Evolutionary conservation across 2,797 vertebrate species (phyloP), one percentile per base, ranked within the genome.

Genomic region (Threskiornis aethiopicus): DNA sequence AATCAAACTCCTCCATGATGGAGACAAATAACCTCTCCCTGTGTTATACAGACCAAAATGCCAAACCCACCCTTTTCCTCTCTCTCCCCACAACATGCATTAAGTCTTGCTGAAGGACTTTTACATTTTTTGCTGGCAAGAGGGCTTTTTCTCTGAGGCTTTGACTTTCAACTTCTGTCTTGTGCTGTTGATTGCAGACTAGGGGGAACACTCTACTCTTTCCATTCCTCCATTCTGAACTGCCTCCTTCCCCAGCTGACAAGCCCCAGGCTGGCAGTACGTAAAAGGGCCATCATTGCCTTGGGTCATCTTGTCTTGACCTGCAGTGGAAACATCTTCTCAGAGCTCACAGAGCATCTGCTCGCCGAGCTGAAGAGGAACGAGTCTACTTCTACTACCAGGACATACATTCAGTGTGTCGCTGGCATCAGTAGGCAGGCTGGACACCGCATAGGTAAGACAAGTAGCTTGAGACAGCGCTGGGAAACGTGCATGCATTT

Each of bases 391-490:
- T 98, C 99, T 0, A 97, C 98, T 69, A 98, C 98, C 7, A 98
- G 99, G 80, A 99, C 99, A 0, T 99, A 99, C 96, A 99, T 99
- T 96, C 99, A 99, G 94, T 99, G 99, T 90, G 91, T 99, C 12
- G 99, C 99, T 37, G 98, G 99, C 41, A 97, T 99, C 76, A 99
- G 99, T 87, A 98, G 99, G 54, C 99, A 99, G 97, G 99, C 99
- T 5, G 99, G 99, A 65, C 99, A 99, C 97, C 98, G 99, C 96
- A 97, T 99, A 16, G 99, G 99, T 99, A 96, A 98, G 98, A 41
- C 11, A 5, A 51, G 55, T 47, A 54, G 71, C 59, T 67, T 69
- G 71, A 64, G 67, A 19, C 28, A 37, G 4, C 2, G 0, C 64
- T 79, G 51, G 70, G 61, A 71, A 42, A 37, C 0, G 0, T 8